These are phyloP conservation scores for Chrysemys picta DNA, from an alignment of 2,113 vertebrate genomes.

Conservation along the genomic window DNA sequence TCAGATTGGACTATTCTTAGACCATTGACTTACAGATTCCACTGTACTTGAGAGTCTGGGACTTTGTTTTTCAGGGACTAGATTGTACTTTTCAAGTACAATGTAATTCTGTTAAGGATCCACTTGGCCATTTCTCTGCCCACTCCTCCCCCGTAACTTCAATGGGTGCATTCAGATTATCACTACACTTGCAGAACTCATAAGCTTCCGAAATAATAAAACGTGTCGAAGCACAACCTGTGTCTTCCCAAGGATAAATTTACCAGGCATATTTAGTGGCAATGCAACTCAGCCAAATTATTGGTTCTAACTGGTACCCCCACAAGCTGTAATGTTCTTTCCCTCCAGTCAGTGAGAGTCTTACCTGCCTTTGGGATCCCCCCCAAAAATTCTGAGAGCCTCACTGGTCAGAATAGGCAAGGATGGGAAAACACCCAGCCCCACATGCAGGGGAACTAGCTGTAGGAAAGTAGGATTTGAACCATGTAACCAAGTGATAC, in stretches of 20 bases:
- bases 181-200: background rate
- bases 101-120: background rate
- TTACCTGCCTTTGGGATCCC: background rate
- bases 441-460: background rate
- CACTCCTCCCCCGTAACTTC: background rate
- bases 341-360: background rate
- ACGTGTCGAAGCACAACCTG: background rate
- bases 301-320: background rate
- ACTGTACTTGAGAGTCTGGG: no score
- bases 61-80: background rate
- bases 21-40: no score
- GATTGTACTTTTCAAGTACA: background rate
- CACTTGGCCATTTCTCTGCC: background rate
- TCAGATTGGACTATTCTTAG: no score
- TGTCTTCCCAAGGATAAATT: background rate
- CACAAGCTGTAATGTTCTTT: background rate
- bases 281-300: background rate
- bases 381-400: background rate
- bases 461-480: background rate
- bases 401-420: background rate
- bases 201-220: background rate
- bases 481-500: fast-evolving
- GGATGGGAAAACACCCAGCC: background rate
- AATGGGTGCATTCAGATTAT: background rate
- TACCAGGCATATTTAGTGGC: background rate